Conservation (phyloP, 2,113 vertebrate species). For the Tragulus kanchil region DNA sequence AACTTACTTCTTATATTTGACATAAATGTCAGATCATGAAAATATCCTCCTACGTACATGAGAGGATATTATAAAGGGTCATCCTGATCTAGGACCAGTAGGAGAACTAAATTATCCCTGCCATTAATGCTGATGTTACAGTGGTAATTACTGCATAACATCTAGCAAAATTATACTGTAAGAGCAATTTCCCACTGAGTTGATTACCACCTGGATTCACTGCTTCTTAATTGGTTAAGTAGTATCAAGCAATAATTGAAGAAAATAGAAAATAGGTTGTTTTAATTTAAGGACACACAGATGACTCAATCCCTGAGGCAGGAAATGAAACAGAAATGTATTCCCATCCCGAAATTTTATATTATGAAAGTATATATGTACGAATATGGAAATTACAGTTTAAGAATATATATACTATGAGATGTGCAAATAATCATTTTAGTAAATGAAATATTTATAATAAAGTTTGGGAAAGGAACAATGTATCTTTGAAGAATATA, state of each 20-base stretch:
- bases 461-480: background rate
- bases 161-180: constrained; percentile 79
- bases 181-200: constrained; percentile 80
- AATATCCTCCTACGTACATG: constrained; percentile 27
- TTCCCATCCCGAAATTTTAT: background rate
- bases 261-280: constrained; percentile 25
- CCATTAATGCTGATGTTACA: constrained; percentile 74
- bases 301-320: background rate
- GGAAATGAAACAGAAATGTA: background rate
- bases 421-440: background rate
- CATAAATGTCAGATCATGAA: constrained; percentile 30
- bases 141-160: constrained; percentile 78
- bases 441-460: background rate
- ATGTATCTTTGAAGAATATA: background rate
- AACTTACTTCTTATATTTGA: background rate
- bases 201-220: constrained; percentile 80
- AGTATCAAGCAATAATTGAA: constrained; percentile 64
- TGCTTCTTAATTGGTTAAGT: constrained; percentile 66
- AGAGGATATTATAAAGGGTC: constrained; percentile 46
- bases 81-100: constrained; percentile 61
- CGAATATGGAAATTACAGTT: background rate
- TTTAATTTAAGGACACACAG: constrained; percentile 36
- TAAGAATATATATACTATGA: background rate
- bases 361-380: background rate
- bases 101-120: constrained; percentile 75